Base-by-base conservation (phyloP, 2,113 vertebrate genomes). In the Illadopsis cleaveri region DNA sequence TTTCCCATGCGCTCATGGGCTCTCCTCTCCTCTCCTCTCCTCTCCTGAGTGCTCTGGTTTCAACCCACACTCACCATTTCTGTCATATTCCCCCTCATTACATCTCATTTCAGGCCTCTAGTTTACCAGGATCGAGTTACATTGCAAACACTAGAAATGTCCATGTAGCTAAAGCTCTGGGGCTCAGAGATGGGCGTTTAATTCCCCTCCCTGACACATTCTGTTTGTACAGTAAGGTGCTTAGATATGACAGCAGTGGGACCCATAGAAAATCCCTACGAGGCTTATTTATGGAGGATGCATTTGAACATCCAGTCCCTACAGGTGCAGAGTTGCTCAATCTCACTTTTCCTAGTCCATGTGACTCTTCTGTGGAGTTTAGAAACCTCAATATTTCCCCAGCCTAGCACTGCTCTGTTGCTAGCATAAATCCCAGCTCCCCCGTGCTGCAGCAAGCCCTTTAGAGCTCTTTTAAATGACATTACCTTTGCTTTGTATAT, bases 391-490 rank as follows among this genome's bases (percentile, higher is more conserved):
- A 0, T 65, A 45, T 65, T 44, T 92, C 85, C 54, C 76, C 85
- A 95, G 68, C 56, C 94, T 37, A 50, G 85, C 85, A 68, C 53
- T 30, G 31, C 50, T 85, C 5, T 24, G 47, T 56, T 66, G 64
- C 64, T 33, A 66, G 60, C 56, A 83, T 18, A 92, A 96, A 91
- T 90, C 72, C 76, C 21, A 58, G 38, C 64, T 94, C 71, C 69
- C 70, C 70, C 1, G 31, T 62, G 71, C 85, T 25, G 45, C 95
- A 93, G 76, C 51, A 73, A 72, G 54, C 75, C 58, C 44, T 83
- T 94, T 81, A 94, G 69, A 89, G 69, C 48, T 66, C 88, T 86
- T 92, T 95, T 45, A 90, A 93, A 90, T 82, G 80, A 62, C 56
- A 71, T 92, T 89, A 94, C 85, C 85, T 94, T 94, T 94, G 58